Base-by-base conservation (phyloP, 2,888 invertebrate species). In the Ectemnius cavifrons region DNA sequence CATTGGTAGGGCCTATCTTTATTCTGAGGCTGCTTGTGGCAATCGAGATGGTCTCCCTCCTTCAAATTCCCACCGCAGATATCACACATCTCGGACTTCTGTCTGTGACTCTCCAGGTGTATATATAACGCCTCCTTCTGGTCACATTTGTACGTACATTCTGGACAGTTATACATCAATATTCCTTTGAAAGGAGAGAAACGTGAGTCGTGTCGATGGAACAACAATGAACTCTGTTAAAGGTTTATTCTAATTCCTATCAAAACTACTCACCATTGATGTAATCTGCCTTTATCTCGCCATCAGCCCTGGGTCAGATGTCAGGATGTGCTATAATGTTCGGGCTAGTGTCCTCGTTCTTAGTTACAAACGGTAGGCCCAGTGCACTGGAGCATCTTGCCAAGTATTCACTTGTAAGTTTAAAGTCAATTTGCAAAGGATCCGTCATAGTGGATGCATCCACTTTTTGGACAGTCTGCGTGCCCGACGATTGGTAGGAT, bases 1-100 rank as follows among this genome's bases (percentile, higher is more conserved):
- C 96, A 96, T 67, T 95, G 95, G 89, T 95, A 96, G 57, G 96
- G 96, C 86, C 96, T 92, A 90, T 96, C 96, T 2, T 95, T 95
- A 90, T 95, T 96, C 91, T 96, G 96, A 4, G 95, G 95, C 78
- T 95, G 92, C 90, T 96, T 96, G 90, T 96, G 96, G 16, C 96
- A 92, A 88, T 95, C 96, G 75, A 96, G 88, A 88, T 96, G 96
- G 89, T 96, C 96, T 85, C 96, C 95, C 46, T 96, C 93, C 85
- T 96, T 96, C 75, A 96, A 90, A 2, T 95, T 95, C 18, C 95
- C 95, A 0, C 95, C 95, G 85, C 95, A 96, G 72, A 95, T 94
- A 82, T 95, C 95, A 88, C 95, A 96, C 57, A 95, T 94, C 84
- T 95, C 95, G 68, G 96, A 92, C 85, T 96, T 92, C 88, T 96